These are phyloP conservation scores for Manduca sexta DNA, from an alignment of 1,140 invertebrate genomes.

Conservation along the genomic window DNA sequence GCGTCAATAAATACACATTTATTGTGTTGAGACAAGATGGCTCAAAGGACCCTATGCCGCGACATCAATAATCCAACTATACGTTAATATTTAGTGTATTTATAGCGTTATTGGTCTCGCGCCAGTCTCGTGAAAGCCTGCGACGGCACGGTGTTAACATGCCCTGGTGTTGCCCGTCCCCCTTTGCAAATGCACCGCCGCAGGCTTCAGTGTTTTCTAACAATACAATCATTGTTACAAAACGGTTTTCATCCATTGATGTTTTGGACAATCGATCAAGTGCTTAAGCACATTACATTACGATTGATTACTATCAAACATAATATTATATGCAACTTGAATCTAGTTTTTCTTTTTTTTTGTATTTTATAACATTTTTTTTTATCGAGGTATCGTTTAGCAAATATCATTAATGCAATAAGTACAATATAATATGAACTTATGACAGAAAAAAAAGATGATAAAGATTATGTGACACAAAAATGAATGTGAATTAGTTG, in stretches of 20 bases:
- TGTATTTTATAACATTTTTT: conserved; percentile 50
- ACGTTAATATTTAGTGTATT: background rate
- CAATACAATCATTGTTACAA: conserved; percentile 18
- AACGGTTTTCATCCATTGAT: conserved; percentile 43
- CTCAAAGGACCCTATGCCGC: background rate
- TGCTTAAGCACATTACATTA: conserved; percentile 69
- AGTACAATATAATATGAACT: conserved; percentile 69
- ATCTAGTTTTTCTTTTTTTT: conserved; percentile 55
- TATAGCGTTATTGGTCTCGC: background rate
- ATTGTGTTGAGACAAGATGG: conserved; percentile 2
- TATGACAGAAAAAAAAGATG: conserved; percentile 56
- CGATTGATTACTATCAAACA: conserved; percentile 66
- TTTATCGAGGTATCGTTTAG: conserved; percentile 64
- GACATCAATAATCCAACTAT: conserved; percentile 7
- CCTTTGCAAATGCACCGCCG: conserved; percentile 13
- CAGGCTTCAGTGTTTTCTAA: conserved; percentile 30
- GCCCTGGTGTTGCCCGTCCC: background rate
- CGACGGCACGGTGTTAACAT: background rate
- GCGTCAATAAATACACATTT: background rate
- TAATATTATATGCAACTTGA: conserved; percentile 70
- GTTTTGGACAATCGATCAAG: conserved; percentile 51
- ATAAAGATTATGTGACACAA: conserved; percentile 42
- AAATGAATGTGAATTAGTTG: conserved; percentile 52
- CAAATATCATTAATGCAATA: conserved; percentile 70
- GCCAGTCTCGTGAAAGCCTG: background rate